Evolutionary conservation across 2,797 vertebrate species (phyloP).

Genomic region (Melanotaenia pygmaea): DNA sequence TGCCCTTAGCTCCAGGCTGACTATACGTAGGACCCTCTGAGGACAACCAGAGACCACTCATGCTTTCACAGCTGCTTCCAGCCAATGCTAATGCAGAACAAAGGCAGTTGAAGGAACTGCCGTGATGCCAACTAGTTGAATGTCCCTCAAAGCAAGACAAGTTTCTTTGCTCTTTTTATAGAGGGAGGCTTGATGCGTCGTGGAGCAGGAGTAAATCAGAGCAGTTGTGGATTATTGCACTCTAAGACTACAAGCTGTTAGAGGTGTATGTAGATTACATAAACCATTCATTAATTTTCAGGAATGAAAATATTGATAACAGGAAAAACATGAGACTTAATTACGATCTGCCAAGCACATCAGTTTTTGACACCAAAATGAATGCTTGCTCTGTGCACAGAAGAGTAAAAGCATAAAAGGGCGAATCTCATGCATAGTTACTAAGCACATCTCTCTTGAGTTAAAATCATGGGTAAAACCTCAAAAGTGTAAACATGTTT

Average conservation of each 20-base stretch:
- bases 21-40: constrained; percentile 36
- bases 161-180: constrained; percentile 37
- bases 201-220: constrained; percentile 28
- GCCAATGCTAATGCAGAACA: constrained; percentile 36
- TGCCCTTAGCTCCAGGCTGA: constrained; percentile 43
- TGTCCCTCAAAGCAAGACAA: constrained; percentile 21
- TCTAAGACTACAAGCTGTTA: neutral
- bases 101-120: constrained; percentile 15
- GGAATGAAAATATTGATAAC: neutral
- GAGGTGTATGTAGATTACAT: neutral
- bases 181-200: constrained; percentile 34
- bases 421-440: constrained; percentile 13
- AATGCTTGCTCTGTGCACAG: constrained; percentile 20
- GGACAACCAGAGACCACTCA: constrained; percentile 42
- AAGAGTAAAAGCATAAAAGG: constrained; percentile 20
- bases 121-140: constrained; percentile 34
- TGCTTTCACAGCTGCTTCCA: constrained; percentile 24
- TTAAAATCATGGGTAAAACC: constrained; percentile 17
- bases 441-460: constrained; percentile 5
- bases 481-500: constrained; percentile 16
- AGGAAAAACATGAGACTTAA: constrained; percentile 20
- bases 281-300: constrained; percentile 8
- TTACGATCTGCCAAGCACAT: constrained; percentile 16
- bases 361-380: constrained; percentile 34
- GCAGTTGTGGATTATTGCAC: constrained; percentile 11